These are phyloP conservation scores for Stictonetta naevosa DNA, from an alignment of 2,113 vertebrate species.

Conservation along the genomic window DNA sequence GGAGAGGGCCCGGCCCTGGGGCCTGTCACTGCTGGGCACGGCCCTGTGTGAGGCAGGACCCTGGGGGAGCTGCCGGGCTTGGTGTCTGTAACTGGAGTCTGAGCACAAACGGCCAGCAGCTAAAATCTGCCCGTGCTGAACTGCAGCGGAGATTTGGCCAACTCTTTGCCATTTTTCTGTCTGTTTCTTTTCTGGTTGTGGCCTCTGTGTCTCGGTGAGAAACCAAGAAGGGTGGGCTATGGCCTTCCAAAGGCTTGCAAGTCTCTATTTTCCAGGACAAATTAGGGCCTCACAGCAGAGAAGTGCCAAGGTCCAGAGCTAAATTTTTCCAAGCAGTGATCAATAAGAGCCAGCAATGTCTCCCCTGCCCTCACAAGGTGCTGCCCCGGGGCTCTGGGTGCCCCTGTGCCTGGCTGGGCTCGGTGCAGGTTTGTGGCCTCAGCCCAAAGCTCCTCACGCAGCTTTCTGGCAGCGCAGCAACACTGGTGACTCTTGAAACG, in stretches of 20 bases:
- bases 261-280: rapidly evolving
- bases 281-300: neutral
- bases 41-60: neutral
- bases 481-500: no score
- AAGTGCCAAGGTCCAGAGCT: neutral
- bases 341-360: neutral
- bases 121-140: neutral
- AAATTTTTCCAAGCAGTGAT: neutral
- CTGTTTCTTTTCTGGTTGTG: neutral
- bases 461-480: neutral
- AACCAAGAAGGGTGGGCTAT: neutral
- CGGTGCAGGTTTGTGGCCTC: neutral
- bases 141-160: neutral
- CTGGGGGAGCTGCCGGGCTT: neutral
- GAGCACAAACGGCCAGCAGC: rapidly evolving
- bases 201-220: neutral
- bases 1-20: neutral
- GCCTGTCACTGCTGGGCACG: neutral
- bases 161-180: rapidly evolving
- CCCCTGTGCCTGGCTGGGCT: no score
- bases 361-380: neutral
- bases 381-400: no score
- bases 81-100: neutral
- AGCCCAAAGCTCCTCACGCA: neutral
- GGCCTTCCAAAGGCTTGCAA: rapidly evolving